Base-by-base conservation (phyloP, 2,888 invertebrate genomes). In the Cylindroiulus punctatus region DNA sequence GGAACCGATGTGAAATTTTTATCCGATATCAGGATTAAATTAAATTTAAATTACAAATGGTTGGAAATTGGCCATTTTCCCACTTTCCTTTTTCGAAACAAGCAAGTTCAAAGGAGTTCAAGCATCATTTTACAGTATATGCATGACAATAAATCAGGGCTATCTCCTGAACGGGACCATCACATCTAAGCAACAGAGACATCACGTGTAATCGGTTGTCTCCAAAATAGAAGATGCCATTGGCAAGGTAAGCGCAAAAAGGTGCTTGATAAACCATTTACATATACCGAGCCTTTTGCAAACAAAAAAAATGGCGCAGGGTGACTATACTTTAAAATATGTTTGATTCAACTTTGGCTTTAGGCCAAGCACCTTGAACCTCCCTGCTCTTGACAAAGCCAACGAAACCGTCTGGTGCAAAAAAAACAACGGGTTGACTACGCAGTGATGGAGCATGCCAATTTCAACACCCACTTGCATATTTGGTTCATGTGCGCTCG, bases 311-410 rank as follows among this genome's bases (percentile, higher is more conserved):
- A 3, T 76, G 76, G 76, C 30, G 76, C 76, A 76, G 30, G 76
- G 76, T 76, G 30, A 76, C 76, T 76, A 76, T 14, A 76, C 76
- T 76, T 52, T 52, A 52, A 52, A 52, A 52, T 52, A 30, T 30
- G 76, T 14, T 30, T 30, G 76, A 76, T 76, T 76, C 76, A 76
- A 44, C 83, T 83, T 36, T 83, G 83, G 83, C 83, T 22, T 40
- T 14, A 44, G 83, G 83, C 83, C 83, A 83, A 83, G 44, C 40
- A 83, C 83, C 83, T 83, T 83, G 83, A 83, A 83, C 83, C 83
- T 83, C 83, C 4, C 36, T 36, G 36, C 36, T 36, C 36, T 36
- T 26, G 36, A 83, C 83, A n/a, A 40, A 83, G 40, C 83, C 83
- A 83, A 83, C 22, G 40, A 19, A 40, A 83, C 22, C 40, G 44